Evolutionary conservation across 2,113 vertebrate genomes (phyloP).

Genomic region (Lepidothrix coronata): DNA sequence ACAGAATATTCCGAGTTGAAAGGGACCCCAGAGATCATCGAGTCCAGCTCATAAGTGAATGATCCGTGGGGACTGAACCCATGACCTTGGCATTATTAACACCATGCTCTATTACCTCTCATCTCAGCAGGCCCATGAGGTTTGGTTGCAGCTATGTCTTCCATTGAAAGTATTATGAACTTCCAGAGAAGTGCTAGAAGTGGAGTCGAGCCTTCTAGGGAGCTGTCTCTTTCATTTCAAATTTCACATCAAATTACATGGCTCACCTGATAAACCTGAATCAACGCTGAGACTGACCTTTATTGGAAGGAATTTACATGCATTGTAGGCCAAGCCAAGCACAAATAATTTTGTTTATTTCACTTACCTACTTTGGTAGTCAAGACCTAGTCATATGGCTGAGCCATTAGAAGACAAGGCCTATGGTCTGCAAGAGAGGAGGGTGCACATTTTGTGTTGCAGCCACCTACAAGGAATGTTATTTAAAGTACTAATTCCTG

Average conservation of each 20-base stretch:
- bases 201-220: background rate
- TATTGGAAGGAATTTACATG: background rate
- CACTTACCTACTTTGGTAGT: background rate
- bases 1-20: background rate
- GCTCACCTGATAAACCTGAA: background rate
- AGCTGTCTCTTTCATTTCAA: background rate
- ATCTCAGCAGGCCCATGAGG: background rate
- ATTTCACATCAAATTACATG: background rate
- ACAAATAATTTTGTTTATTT: background rate
- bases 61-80: background rate
- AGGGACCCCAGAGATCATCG: background rate
- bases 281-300: background rate
- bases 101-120: background rate
- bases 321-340: background rate
- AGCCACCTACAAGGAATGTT: background rate
- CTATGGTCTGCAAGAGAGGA: background rate
- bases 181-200: background rate
- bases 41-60: background rate
- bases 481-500: conserved; percentile 22
- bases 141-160: background rate
- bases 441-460: background rate
- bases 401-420: background rate
- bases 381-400: background rate
- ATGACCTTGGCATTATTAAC: background rate
- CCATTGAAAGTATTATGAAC: background rate